Evolutionary conservation across 1,140 invertebrate genomes (phyloP), one percentile per base, ranked within the genome.

Genomic region (Drosophila repleta): DNA sequence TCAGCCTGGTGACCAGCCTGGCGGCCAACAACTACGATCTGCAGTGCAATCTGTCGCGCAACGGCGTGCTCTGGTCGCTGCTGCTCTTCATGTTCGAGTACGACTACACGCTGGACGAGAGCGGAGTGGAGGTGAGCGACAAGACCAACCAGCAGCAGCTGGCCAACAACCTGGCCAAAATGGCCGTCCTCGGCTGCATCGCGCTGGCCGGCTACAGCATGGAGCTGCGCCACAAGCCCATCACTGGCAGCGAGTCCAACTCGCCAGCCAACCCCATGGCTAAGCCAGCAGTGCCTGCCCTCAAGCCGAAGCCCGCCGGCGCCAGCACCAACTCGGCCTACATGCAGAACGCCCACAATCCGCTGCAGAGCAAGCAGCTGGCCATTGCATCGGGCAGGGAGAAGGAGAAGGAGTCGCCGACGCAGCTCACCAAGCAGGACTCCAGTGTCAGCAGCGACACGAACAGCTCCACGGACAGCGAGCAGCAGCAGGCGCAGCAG

Each of bases 101-200:
- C 91, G 99, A 99, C 93, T 99, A 97, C 91, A 99, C 99, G 0
- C 93, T 99, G 62, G 97, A 99, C 62, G 99, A 99, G 93, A 97
- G 98, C 60, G 98, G 98, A 0, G 96, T 99, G 13, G 96, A 98
- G 90, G 93, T 95, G 64, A 95, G 94, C 75, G 95, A 96, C 90
- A 95, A 96, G 29, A 94, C 95, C 4, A 99, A 99, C 92, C 94
- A 96, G 46, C 94, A 99, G 94, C 97, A 99, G 93, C 94, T 98
- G 8, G 95, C 96, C 7, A 99, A 99, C 92, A 95, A 96, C 79
- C 93, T 99, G 69, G 98, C 99, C 0, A 97, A 97, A 91, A 93
- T 96, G 72, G 95, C 96, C 21, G 94, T 98, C 0, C 94, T 93
- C 88, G 98, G 97, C n/a, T 97, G 97, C 91, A 95, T 95, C 45